Percentiles rank a stretch among this genome's conserved stretches.
phyloP scores from a whole-genome alignment of 2,113 vertebrate genomes.

The Psephotus haematonotus region DNA sequence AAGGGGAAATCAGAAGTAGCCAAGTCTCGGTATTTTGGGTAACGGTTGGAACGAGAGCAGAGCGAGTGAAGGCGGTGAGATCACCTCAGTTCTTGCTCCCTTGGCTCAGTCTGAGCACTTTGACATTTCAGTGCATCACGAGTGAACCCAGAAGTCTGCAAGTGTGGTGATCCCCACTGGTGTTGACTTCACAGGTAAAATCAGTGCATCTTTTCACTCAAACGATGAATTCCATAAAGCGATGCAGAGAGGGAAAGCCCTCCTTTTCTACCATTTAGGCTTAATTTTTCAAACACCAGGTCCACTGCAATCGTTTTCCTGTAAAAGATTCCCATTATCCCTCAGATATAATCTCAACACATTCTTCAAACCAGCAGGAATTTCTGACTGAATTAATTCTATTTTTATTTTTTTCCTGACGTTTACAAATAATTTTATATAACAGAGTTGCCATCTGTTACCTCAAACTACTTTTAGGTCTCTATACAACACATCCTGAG shows the following conservation, averaged over 20 bases:
- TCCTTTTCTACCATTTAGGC: not conserved
- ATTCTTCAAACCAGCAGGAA: constrained; percentile 39
- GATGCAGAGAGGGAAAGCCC: not conserved
- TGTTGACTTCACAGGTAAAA: not conserved
- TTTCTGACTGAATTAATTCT: constrained; percentile 55
- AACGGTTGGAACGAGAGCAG: not conserved
- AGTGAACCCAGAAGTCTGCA: not conserved
- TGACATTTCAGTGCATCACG: not conserved
- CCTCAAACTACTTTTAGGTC: constrained; percentile 62
- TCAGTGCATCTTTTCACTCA: not conserved
- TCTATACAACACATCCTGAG: constrained; percentile 40
- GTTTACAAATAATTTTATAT: constrained; percentile 70
- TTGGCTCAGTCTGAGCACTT: not conserved
- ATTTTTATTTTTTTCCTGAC: constrained; percentile 61
- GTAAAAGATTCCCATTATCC: not conserved
- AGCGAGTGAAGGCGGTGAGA: not conserved
- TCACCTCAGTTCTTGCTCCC: not conserved
- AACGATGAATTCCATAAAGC: not conserved
- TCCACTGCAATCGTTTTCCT: not conserved
- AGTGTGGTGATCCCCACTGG: not conserved
- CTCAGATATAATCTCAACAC: constrained; percentile 3
- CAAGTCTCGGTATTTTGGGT: not conserved
- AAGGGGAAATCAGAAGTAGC: not conserved
- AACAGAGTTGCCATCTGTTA: constrained; percentile 64
- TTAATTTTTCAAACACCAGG: not conserved